phyloP scores from a whole-genome alignment of 2,113 vertebrate genomes.

The Regulus satrapa region DNA sequence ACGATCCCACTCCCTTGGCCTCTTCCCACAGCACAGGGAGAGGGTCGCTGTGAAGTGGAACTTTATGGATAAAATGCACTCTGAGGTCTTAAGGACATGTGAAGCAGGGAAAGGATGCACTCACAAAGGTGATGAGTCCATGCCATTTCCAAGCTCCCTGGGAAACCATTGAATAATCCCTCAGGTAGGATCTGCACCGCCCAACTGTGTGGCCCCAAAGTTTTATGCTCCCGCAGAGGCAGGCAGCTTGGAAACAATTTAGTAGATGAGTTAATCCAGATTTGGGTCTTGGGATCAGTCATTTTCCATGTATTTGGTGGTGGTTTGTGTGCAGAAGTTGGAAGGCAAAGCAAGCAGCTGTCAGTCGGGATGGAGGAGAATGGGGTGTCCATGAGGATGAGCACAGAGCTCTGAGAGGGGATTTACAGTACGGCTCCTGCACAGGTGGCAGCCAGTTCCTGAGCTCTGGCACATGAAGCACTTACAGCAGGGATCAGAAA shows the following conservation, averaged over 20 bases:
- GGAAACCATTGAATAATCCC: too few species aligned
- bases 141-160: neutral
- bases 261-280: neutral
- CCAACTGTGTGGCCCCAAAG: neutral
- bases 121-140: too few species aligned
- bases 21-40: neutral
- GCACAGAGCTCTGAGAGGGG: neutral
- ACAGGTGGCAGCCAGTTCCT: neutral
- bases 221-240: neutral
- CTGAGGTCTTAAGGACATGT: neutral
- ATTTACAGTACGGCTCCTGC: neutral
- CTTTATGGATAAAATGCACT: neutral
- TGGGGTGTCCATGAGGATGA: rapidly evolving
- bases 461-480: neutral
- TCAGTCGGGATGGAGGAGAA: neutral
- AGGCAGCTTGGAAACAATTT: neutral
- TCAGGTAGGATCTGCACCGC: neutral
- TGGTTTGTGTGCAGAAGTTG: neutral
- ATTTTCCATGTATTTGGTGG: neutral
- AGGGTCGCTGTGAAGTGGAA: neutral
- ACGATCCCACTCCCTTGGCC: rapidly evolving
- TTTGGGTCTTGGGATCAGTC: neutral
- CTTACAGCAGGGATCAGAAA: neutral
- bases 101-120: neutral
- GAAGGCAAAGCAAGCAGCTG: neutral